Conservation (phyloP, 2,113 vertebrate species). For the Trogon melanurus region DNA sequence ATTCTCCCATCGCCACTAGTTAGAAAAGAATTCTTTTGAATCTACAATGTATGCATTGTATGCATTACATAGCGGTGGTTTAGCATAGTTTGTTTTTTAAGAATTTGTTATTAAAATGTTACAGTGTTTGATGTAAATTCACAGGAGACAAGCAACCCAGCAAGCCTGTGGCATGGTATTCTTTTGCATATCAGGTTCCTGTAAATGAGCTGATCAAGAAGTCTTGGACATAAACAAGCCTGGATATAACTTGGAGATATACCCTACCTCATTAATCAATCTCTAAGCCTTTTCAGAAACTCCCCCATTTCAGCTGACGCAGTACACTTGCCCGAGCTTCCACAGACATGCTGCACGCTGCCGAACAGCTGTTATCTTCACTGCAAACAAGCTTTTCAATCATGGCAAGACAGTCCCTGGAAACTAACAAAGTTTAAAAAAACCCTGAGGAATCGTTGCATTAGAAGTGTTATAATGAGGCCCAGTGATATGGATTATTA, state of each 20-base stretch:
- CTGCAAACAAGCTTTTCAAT: background rate
- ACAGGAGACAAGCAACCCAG: background rate
- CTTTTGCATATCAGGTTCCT: background rate
- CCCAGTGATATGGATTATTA: too few species aligned
- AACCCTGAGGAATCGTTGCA: background rate
- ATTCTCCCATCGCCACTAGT: background rate
- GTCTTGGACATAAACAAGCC: background rate
- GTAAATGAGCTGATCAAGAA: background rate
- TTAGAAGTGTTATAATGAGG: background rate
- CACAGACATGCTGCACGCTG: fast-evolving
- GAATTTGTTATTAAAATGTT: background rate
- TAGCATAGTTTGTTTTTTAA: background rate
- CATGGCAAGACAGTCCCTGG: background rate
- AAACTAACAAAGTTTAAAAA: background rate
- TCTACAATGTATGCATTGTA: background rate
- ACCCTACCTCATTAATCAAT: background rate
- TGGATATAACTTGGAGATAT: background rate
- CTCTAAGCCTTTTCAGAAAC: background rate
- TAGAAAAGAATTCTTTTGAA: background rate
- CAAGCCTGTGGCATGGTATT: background rate
- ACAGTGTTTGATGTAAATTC: background rate
- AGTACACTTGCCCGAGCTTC: background rate
- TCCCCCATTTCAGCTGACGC: background rate
- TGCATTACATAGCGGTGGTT: background rate
- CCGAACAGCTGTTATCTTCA: background rate